These are phyloP conservation scores for Eupithecia inturbata DNA, from an alignment of 2,888 invertebrate species.

Conservation along the genomic window DNA sequence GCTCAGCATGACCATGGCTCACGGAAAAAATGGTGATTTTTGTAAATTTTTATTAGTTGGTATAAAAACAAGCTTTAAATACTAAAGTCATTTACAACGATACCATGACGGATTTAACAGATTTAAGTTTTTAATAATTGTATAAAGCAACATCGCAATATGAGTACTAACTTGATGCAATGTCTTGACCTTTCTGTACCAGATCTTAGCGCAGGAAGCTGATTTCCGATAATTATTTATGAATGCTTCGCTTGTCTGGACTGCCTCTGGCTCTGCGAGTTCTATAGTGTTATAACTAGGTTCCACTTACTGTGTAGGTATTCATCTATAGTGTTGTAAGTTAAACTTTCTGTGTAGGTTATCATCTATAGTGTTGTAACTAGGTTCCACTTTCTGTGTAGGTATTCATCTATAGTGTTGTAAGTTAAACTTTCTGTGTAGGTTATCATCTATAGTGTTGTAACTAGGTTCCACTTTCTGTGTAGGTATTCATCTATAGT, in stretches of 20 bases:
- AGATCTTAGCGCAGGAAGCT: conserved; percentile 46
- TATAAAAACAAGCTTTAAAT: not conserved
- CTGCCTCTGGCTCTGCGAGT: conserved; percentile 18
- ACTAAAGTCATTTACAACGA: too few relatives aligned
- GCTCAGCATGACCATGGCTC: not conserved
- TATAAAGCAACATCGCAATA: not conserved
- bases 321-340: too few relatives aligned
- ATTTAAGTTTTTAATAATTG: not conserved
- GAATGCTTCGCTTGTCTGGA: conserved; percentile 21
- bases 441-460: too few relatives aligned
- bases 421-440: too few relatives aligned
- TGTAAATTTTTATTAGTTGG: not conserved
- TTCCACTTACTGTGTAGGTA: not conserved
- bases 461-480: too few relatives aligned
- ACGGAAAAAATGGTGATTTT: not conserved
- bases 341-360: too few relatives aligned
- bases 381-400: too few relatives aligned
- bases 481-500: too few relatives aligned
- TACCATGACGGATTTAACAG: too few relatives aligned
- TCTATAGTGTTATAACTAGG: conserved; percentile 13
- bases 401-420: too few relatives aligned
- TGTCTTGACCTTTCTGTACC: conserved; percentile 49
- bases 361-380: too few relatives aligned
- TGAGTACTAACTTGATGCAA: not conserved
- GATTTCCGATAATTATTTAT: conserved; percentile 41